These are phyloP conservation scores for Eospalax fontanierii DNA, from an alignment of 2,797 vertebrate species.

Conservation along the genomic window DNA sequence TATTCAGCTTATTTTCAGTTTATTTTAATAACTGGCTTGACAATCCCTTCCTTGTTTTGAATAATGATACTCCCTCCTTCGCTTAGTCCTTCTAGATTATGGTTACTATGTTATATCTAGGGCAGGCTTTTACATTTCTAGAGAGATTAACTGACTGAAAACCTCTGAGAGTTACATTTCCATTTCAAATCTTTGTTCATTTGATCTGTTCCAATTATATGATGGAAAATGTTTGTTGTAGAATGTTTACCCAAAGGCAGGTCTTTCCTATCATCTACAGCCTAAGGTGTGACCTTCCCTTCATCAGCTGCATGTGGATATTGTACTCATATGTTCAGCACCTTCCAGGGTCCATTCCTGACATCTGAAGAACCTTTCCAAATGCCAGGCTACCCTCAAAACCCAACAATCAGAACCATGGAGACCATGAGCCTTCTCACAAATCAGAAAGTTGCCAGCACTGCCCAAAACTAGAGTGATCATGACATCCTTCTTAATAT, in stretches of 20 bases:
- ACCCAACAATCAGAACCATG: neutral
- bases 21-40: neutral
- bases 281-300: neutral
- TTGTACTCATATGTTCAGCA: neutral
- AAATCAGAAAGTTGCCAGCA: neutral
- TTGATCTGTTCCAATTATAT: slow-evolving; percentile 23
- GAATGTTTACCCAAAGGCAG: neutral
- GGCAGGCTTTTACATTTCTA: neutral
- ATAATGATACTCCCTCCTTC: neutral
- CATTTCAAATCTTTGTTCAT: neutral
- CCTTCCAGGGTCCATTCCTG: neutral
- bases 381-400: neutral
- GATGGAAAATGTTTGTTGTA: slow-evolving; percentile 1
- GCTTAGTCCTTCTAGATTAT: neutral
- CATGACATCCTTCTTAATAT: neutral
- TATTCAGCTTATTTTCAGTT: too few species aligned
- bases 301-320: neutral
- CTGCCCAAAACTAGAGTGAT: neutral
- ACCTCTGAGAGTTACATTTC: neutral
- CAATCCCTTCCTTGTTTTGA: neutral
- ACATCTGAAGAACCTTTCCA: neutral
- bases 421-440: neutral
- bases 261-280: neutral
- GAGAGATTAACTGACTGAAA: neutral
- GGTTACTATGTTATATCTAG: neutral